Evolutionary conservation across 2,888 invertebrate genomes (phyloP).

Genomic region (Pocota personata): DNA sequence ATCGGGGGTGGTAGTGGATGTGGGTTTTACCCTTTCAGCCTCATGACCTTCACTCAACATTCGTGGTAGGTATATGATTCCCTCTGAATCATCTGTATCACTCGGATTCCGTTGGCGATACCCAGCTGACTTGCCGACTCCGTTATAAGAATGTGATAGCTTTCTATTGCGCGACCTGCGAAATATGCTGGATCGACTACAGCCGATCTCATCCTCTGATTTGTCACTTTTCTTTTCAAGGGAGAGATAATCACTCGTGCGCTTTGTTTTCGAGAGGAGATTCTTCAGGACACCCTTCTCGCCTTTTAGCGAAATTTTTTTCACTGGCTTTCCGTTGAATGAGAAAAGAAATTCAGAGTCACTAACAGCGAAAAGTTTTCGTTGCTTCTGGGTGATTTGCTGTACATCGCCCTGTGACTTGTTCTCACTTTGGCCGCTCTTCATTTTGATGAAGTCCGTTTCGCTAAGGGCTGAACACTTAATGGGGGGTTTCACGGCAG

Average conservation of each 20-base stretch:
- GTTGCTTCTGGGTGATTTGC: conserved; percentile 68
- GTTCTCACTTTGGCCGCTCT: conserved; percentile 76
- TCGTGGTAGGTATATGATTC: conserved; percentile 76
- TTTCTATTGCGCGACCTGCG: conserved; percentile 81
- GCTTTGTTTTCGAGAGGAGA: conserved; percentile 80
- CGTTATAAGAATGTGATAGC: conserved; percentile 82
- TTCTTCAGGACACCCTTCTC: conserved; percentile 81
- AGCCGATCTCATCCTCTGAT: conserved; percentile 78
- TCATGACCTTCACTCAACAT: conserved; percentile 76
- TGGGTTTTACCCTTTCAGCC: conserved; percentile 69
- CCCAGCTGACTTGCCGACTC: conserved; percentile 75
- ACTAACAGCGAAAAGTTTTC: conserved; percentile 80
- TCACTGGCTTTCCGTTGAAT: conserved; percentile 76
- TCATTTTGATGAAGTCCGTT: conserved; percentile 81
- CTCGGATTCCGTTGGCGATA: conserved; percentile 79
- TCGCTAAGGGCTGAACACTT: conserved; percentile 81
- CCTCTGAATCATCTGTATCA: conserved; percentile 79
- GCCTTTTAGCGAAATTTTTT: conserved; percentile 76
- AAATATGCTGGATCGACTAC: conserved; percentile 77
- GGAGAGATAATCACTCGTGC: conserved; percentile 81
- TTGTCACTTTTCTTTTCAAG: conserved; percentile 80
- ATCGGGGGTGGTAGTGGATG: conserved; percentile 80
- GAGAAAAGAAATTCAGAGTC: conserved; percentile 82
- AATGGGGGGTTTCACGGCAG: conserved; percentile 69
- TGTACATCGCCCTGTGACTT: conserved; percentile 50